Evolutionary conservation across 2,888 invertebrate species (phyloP), one percentile per base, ranked within the genome.

Genomic region (Choristoneura rosaceana): DNA sequence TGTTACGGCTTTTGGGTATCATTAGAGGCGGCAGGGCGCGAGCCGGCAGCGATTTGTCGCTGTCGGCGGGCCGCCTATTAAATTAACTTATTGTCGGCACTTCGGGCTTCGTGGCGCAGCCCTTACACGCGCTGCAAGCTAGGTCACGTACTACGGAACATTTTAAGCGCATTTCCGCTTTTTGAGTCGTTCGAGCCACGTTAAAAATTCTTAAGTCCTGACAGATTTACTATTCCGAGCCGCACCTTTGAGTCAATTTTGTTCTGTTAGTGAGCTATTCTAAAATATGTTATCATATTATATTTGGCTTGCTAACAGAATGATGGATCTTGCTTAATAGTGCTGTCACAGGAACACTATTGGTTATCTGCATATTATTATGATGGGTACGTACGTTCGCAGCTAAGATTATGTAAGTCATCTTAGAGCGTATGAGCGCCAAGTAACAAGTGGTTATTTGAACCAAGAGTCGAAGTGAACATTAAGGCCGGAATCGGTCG

Each of bases 111-210:
- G 47, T 9, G 17, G 52, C 58, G 50, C 55, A 67, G 71, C 62
- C 50, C 69, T 75, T 61, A 45, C 47, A 25, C 55, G 70, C 69
- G 52, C 74, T 58, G 74, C 73, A 65, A 71, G 74, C 76, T 79
- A 74, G 80, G 87, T 90, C 90, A 91, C 92, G 91, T 86, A 87
- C 89, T 77, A 78, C 67, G 82, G 81, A 89, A 92, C 90, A 86
- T 88, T 90, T 90, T 90, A 88, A 90, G 84, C 85, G 85, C 81
- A 84, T 87, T 91, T 92, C 91, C 90, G 87, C 83, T 88, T 85
- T 83, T 80, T 76, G 78, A 85, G 83, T 78, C 75, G 82, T 81
- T 81, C 82, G 83, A 86, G 84, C 84, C 80, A 83, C 82, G 80
- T 77, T 80, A 73, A 76, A 75, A 76, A 76, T 76, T 78, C 71